Base-by-base conservation (phyloP, 2,797 vertebrate species). In the Gymnodraco acuticeps region DNA sequence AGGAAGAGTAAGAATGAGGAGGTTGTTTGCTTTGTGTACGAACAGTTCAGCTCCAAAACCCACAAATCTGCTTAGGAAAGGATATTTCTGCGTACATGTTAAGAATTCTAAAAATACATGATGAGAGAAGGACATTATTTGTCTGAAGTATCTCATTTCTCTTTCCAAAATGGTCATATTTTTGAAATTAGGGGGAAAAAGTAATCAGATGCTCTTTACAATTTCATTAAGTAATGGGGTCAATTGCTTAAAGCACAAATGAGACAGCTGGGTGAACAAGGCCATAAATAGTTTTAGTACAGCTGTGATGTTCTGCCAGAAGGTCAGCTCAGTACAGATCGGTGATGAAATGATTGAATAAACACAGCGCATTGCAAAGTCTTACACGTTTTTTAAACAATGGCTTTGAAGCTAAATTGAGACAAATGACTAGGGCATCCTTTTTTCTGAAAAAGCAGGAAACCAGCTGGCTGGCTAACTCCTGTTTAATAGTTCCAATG, bases 11-110 rank as follows among this genome's bases (percentile, higher is more conserved):
- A 12, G 31, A 48, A 67, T 27, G 48, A 61, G 64, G 60, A 79
- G 52, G 69, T 67, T 17, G 63, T 70, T 80, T 78, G 33, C 23
- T 83, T 79, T 31, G 69, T 71, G 50, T 42, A 69, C 38, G 38
- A 64, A 78, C 23, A 72, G 15, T 48, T 61, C 27, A 38, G 46
- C 17, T 77, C 48, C 31, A 70, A 75, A 80, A 75, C 45, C 33
- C 3, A 53, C 45, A 71, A 60, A 54, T 67, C 15, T 59, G 33
- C 50, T 72, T 54, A 46, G 16, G 51, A 58, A 70, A 64, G 33
- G 3, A 63, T 64, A 67, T 19, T 17, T 38, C 23, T 9, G 46
- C 61, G 3, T 16, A 60, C 13, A 65, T 42, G 16, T 51, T 64
- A 15, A 19, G 48, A 53, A 68, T 17, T 5, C 33, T 41, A 5